phyloP scores from a whole-genome alignment of 2,888 invertebrate genomes.

The Agrypnus murinus region DNA sequence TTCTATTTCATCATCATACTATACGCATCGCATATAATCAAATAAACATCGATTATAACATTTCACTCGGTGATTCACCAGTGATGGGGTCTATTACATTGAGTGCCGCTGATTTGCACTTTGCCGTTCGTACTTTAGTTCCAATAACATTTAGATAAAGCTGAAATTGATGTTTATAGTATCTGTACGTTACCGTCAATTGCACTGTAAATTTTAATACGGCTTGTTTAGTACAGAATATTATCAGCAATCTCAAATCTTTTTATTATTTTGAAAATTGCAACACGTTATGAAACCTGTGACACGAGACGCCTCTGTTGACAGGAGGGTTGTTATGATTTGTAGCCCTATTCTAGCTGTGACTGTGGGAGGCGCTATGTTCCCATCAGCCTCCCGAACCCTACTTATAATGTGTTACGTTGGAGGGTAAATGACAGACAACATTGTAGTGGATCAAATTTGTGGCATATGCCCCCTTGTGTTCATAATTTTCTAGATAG shows the following conservation, averaged over 20 bases:
- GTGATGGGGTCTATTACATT: constrained; percentile 53
- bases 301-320: constrained; percentile 61
- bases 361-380: constrained; percentile 65
- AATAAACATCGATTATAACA: constrained; percentile 60
- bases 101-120: constrained; percentile 48
- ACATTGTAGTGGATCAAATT: constrained; percentile 56
- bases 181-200: too few species aligned
- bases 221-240: too few species aligned
- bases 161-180: too few species aligned
- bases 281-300: constrained; percentile 22
- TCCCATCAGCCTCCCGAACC: constrained; percentile 61
- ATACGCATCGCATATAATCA: constrained; percentile 54
- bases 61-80: constrained; percentile 58
- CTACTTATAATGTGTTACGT: constrained; percentile 59
- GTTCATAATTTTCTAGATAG: constrained; percentile 47
- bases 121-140: constrained; percentile 36
- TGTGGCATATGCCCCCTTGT: constrained; percentile 53
- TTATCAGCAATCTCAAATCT: too few species aligned
- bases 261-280: constrained; percentile 7
- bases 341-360: constrained; percentile 65
- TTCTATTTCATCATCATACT: constrained; percentile 32
- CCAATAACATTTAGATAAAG: constrained; percentile 15
- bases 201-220: too few species aligned
- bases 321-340: constrained; percentile 67
- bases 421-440: constrained; percentile 61